Conservation (phyloP, 2,888 invertebrate species). For the Athripsodes cinereus region DNA sequence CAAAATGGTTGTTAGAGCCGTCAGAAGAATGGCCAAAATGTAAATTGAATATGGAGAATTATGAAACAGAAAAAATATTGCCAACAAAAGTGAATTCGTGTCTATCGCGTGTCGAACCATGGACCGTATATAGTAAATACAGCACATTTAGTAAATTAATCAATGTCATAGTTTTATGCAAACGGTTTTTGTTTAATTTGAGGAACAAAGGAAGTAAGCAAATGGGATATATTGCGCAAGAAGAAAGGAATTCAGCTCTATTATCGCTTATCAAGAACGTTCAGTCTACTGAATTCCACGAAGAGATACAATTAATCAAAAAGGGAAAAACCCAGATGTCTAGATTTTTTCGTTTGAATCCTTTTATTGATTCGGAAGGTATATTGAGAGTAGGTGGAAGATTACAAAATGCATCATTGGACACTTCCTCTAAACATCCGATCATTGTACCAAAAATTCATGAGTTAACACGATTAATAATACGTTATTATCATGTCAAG, state of each 20-base stretch:
- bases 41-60: neutral
- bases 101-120: neutral
- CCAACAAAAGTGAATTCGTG: neutral
- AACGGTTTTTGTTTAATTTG: neutral
- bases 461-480: neutral
- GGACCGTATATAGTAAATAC: neutral
- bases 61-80: neutral
- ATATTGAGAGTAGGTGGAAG: slow-evolving; percentile 1
- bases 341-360: neutral
- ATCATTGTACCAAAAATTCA: neutral
- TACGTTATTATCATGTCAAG: neutral
- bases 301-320: neutral
- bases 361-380: slow-evolving; percentile 4
- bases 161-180: neutral
- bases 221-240: neutral
- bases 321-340: neutral
- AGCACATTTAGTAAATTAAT: neutral
- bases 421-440: neutral
- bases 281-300: neutral
- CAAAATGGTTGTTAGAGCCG: neutral
- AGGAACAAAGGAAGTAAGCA: neutral
- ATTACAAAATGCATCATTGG: neutral
- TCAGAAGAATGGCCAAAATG: neutral
- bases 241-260: neutral
- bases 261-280: neutral